Conservation (phyloP, 2,888 invertebrate species). For the Colostygia pectinataria region DNA sequence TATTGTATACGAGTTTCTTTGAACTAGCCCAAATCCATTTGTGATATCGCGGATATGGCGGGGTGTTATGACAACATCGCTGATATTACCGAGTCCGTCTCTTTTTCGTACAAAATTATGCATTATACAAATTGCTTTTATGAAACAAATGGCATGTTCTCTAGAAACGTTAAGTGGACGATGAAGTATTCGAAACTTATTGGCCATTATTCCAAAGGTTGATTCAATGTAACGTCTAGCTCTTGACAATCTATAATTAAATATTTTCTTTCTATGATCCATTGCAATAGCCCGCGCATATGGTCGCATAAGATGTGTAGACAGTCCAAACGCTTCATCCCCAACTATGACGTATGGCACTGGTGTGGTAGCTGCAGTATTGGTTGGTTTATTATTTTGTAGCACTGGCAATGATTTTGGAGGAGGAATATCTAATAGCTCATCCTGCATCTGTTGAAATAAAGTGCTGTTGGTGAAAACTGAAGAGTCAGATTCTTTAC, state of each 20-base stretch:
- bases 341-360: slow-evolving; percentile 28
- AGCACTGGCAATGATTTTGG: slow-evolving; percentile 14
- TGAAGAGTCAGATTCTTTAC: no score
- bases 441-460: no score
- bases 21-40: slow-evolving; percentile 26
- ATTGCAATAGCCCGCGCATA: slow-evolving; percentile 34
- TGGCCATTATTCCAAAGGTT: slow-evolving; percentile 32
- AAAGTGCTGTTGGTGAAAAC: no score
- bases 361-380: slow-evolving; percentile 29
- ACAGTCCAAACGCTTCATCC: slow-evolving; percentile 30
- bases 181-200: slow-evolving; percentile 33
- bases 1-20: slow-evolving; percentile 30
- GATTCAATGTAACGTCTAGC: slow-evolving; percentile 34
- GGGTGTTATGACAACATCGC: slow-evolving; percentile 32
- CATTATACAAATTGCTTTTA: slow-evolving; percentile 26
- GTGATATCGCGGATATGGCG: slow-evolving; percentile 28
- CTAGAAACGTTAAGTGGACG: slow-evolving; percentile 31
- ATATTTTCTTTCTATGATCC: slow-evolving; percentile 31
- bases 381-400: slow-evolving; percentile 30
- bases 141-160: slow-evolving; percentile 25
- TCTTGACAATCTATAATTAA: slow-evolving; percentile 27
- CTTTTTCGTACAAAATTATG: slow-evolving; percentile 25
- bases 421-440: no score
- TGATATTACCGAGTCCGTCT: slow-evolving; percentile 17
- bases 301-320: slow-evolving; percentile 33